A percentile compares a stretch with the other conserved stretches of the same genome.
phyloP scores from a whole-genome alignment of 1,140 invertebrate genomes.

The Achroia grisella region DNA sequence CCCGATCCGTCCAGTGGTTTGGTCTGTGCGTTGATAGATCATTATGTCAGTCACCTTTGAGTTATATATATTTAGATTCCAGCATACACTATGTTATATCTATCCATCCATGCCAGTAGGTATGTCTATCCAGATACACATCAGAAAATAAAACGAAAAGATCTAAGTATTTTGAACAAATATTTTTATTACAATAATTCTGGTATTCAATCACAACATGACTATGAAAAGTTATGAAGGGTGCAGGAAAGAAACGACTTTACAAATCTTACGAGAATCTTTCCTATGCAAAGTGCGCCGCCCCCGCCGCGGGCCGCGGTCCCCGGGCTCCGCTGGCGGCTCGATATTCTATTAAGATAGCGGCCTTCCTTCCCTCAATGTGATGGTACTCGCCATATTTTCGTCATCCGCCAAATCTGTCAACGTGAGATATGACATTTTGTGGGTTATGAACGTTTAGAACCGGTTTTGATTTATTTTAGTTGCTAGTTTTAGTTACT shows the following conservation, averaged over 20 bases:
- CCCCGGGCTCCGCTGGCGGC: not conserved
- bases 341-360: conserved; percentile 68
- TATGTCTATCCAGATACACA: no score
- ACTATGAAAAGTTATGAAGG: not conserved
- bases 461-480: conserved; percentile 1
- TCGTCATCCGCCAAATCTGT: conserved; percentile 40
- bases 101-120: no score
- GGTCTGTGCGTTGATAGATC: no score
- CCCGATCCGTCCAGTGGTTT: no score
- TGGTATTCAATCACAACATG: no score
- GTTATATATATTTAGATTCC: no score
- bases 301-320: not conserved
- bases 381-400: conserved; percentile 43
- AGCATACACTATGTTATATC: no score
- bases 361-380: conserved; percentile 28
- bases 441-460: conserved; percentile 6
- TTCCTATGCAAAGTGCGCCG: conserved; percentile 31
- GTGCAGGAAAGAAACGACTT: not conserved
- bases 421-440: conserved; percentile 32
- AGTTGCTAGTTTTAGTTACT: no score
- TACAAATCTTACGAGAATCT: not conserved
- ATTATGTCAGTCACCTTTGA: no score
- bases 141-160: no score
- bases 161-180: no score
- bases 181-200: no score